phyloP scores from a whole-genome alignment of 1,140 invertebrate species.

The Atopsyche davidsoni region DNA sequence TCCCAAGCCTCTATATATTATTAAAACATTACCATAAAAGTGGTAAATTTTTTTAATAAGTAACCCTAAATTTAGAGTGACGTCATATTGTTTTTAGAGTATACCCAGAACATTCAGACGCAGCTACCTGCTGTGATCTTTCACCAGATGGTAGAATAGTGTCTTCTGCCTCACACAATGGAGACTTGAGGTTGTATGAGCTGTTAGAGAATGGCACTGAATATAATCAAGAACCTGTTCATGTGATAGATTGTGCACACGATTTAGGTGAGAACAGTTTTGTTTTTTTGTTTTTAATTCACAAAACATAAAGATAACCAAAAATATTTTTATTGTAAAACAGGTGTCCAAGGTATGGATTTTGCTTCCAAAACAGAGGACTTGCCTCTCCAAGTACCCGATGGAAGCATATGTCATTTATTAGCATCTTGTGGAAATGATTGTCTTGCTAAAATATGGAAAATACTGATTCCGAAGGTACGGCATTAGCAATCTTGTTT shows the following conservation, averaged over 20 bases:
- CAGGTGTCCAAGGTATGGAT: constrained; percentile 26
- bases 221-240: constrained; percentile 23
- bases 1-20: too few relatives aligned
- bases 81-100: constrained; percentile 36
- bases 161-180: constrained; percentile 58
- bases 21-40: too few relatives aligned
- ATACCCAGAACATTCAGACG: constrained; percentile 51
- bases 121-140: constrained; percentile 47
- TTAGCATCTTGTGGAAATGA: constrained; percentile 67
- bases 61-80: too few relatives aligned
- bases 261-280: constrained; percentile 58
- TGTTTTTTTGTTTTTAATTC: too few relatives aligned
- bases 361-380: constrained; percentile 18
- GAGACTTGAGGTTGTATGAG: constrained; percentile 58
- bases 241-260: constrained; percentile 53
- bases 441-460: constrained; percentile 69
- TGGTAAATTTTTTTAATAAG: too few relatives aligned
- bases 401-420: constrained; percentile 15
- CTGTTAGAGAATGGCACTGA: constrained; percentile 12
- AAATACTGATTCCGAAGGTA: constrained; percentile 40
- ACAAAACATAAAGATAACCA: neutral
- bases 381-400: constrained; percentile 14
- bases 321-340: constrained; percentile 1
- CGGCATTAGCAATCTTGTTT: too few relatives aligned
- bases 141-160: constrained; percentile 52